Conservation (phyloP, 2,113 vertebrate species). For the Cebidichthys violaceus region DNA sequence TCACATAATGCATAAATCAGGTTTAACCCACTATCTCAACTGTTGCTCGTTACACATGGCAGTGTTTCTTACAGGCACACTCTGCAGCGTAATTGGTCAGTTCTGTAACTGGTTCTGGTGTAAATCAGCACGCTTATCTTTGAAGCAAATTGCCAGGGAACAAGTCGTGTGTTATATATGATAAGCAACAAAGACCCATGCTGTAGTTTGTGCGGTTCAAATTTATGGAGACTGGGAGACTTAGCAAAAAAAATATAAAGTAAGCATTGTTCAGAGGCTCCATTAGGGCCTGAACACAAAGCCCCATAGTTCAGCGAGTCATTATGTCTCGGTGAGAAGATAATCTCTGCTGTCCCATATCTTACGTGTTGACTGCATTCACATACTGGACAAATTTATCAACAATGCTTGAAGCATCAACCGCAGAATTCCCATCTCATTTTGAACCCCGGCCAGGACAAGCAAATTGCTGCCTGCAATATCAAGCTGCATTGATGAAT, state of each 20-base stretch:
- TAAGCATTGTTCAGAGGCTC: slow-evolving; percentile 41
- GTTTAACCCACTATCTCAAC: slow-evolving; percentile 52
- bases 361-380: slow-evolving; percentile 48
- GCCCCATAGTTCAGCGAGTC: slow-evolving; percentile 46
- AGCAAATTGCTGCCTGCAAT: slow-evolving; percentile 52
- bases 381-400: slow-evolving; percentile 46
- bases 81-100: slow-evolving; percentile 52
- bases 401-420: slow-evolving; percentile 52
- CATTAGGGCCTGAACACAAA: slow-evolving; percentile 47
- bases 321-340: slow-evolving; percentile 52
- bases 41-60: slow-evolving; percentile 63
- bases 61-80: slow-evolving; percentile 50
- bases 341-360: slow-evolving; percentile 44
- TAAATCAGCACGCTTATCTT: slow-evolving; percentile 66
- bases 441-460: slow-evolving; percentile 64
- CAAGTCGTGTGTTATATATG: slow-evolving; percentile 59
- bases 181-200: slow-evolving; percentile 52
- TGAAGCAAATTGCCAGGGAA: slow-evolving; percentile 67
- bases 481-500: slow-evolving; percentile 64
- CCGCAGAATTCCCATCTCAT: slow-evolving; percentile 55
- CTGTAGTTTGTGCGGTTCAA: slow-evolving; percentile 36
- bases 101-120: slow-evolving; percentile 48
- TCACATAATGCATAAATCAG: slow-evolving; percentile 61
- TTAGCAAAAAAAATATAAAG: slow-evolving; percentile 18
- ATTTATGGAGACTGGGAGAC: slow-evolving; percentile 43